Evolutionary conservation across 1,140 invertebrate species (phyloP).

Genomic region (Lordiphosa clarofinis): DNA sequence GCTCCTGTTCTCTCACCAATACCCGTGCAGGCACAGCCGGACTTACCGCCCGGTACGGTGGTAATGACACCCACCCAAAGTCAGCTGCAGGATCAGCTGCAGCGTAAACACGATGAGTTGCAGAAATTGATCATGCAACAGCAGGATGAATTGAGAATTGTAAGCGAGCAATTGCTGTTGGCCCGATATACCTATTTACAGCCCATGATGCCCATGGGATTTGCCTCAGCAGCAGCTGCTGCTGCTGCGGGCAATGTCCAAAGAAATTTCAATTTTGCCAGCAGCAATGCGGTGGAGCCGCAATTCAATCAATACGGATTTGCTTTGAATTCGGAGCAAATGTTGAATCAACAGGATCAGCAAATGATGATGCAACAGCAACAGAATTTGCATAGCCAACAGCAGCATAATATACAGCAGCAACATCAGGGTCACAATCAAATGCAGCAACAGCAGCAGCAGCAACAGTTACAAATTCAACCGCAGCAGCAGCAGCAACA

Average conservation of each 20-base stretch:
- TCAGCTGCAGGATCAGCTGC: slow-evolving; percentile 87
- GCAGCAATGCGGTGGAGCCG: slow-evolving; percentile 64
- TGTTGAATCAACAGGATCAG: slow-evolving; percentile 65
- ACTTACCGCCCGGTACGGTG: slow-evolving; percentile 54
- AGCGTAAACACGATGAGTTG: slow-evolving; percentile 90
- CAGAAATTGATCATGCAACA: slow-evolving; percentile 91
- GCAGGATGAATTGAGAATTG: slow-evolving; percentile 90
- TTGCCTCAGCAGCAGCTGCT: slow-evolving; percentile 26
- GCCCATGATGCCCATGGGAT: slow-evolving; percentile 81
- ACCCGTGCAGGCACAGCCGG: slow-evolving; percentile 53
- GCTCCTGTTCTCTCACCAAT: slow-evolving; percentile 78
- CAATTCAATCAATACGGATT: slow-evolving; percentile 77
- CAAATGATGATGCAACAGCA: slow-evolving; percentile 76
- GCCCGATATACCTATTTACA: slow-evolving; percentile 89
- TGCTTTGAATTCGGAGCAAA: slow-evolving; percentile 62
- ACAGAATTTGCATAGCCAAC: slow-evolving; percentile 62
- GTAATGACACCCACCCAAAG: slow-evolving; percentile 84
- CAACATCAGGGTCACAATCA: slow-evolving; percentile 39
- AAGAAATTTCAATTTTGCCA: slow-evolving; percentile 47
- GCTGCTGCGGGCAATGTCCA: slow-evolving; percentile 28
- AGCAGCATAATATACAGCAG: slow-evolving; percentile 60
- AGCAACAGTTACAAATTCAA: slow-evolving; percentile 14
- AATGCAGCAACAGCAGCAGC: slow-evolving; percentile 44
- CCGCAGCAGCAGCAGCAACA: slow-evolving; percentile 32
- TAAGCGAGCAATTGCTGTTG: slow-evolving; percentile 92